Conservation (phyloP, 2,797 vertebrate species). For the Vipera latastei region DNA sequence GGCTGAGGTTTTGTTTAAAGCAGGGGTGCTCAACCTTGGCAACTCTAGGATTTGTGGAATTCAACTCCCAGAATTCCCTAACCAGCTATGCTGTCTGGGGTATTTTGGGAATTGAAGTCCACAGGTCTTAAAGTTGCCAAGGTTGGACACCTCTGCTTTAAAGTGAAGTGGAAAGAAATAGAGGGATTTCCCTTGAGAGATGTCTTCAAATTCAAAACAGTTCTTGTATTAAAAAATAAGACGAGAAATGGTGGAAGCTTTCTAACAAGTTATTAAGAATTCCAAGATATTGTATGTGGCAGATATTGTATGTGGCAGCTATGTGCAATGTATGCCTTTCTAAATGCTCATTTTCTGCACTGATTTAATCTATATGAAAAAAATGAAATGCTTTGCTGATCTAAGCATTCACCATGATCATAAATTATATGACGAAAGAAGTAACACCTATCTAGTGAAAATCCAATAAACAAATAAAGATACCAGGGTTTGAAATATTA, state of each 20-base stretch:
- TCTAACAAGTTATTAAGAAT: not conserved
- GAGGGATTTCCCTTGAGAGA: not conserved
- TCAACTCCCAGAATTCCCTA: not conserved
- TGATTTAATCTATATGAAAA: not conserved
- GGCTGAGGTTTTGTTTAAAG: not conserved
- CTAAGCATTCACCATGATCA: not conserved
- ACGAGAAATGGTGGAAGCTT: not conserved
- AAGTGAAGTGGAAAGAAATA: not conserved
- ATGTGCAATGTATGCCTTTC: not conserved
- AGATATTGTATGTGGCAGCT: not conserved
- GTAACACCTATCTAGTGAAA: not conserved
- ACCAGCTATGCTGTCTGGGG: not conserved
- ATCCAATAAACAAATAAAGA: not conserved
- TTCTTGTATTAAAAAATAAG: not conserved
- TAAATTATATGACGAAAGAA: not conserved
- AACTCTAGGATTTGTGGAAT: not conserved
- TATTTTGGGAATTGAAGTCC: not conserved
- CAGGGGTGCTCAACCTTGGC: not conserved
- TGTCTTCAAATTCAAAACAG: not conserved
- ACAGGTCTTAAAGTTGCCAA: not conserved
- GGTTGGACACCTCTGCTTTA: not conserved
- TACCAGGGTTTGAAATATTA: not conserved
- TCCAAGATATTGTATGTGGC: not conserved
- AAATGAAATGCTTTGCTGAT: not conserved
- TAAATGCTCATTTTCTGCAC: not conserved